Percentiles rank a stretch among this genome's conserved stretches.
phyloP scores from a whole-genome alignment of 2,797 vertebrate genomes.

The Tauraco hartlaubi region DNA sequence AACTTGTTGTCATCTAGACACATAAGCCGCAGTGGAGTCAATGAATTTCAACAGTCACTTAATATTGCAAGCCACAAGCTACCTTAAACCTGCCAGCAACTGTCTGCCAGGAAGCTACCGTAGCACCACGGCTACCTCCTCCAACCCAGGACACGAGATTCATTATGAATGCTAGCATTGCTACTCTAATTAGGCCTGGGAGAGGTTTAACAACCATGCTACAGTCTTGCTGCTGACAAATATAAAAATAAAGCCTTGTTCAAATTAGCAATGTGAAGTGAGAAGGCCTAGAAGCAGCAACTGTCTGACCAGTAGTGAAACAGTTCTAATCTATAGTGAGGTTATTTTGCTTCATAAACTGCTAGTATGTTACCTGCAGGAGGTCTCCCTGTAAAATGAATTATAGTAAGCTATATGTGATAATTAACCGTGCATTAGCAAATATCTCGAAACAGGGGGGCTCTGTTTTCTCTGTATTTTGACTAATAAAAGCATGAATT shows the following conservation, averaged over 20 bases:
- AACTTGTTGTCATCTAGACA: conserved; percentile 90
- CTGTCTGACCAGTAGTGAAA: conserved; percentile 83
- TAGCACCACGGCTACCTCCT: conserved; percentile 81
- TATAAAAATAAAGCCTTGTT: conserved; percentile 97
- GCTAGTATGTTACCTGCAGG: conserved; percentile 87
- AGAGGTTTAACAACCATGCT: conserved; percentile 93
- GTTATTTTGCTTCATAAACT: conserved; percentile 92
- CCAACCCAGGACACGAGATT: conserved; percentile 82
- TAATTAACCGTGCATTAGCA: conserved; percentile 90
- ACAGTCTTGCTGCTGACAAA: conserved; percentile 92
- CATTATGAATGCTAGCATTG: conserved; percentile 95
- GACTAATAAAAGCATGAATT: conserved; percentile 90
- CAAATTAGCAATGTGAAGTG: conserved; percentile 93
- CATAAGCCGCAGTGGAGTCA: conserved; percentile 88
- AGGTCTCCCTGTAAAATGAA: conserved; percentile 89
- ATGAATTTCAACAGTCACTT: conserved; percentile 93
- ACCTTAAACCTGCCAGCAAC: conserved; percentile 85
- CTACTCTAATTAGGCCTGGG: conserved; percentile 92
- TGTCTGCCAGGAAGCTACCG: conserved; percentile 88
- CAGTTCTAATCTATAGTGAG: conserved; percentile 87
- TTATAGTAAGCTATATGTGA: conserved; percentile 90
- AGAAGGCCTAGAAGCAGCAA: conserved; percentile 87
- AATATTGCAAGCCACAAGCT: conserved; percentile 88
- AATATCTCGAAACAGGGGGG: conserved; percentile 87
- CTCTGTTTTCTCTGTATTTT: conserved; percentile 88